Evolutionary conservation across 2,113 vertebrate genomes (phyloP).

Genomic region (Pangasianodon gigas): DNA sequence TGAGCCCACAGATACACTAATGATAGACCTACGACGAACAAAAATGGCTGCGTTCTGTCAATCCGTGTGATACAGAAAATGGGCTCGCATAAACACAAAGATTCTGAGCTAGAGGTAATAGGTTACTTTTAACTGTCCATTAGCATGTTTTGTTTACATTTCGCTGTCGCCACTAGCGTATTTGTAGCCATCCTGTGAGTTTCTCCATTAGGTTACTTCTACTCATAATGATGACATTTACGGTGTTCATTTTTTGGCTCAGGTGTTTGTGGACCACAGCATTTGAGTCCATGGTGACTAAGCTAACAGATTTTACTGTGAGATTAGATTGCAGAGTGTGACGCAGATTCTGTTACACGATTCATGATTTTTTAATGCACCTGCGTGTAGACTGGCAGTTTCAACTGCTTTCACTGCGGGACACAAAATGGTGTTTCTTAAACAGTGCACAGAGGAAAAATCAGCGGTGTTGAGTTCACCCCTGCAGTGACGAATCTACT

Average conservation of each 20-base stretch:
- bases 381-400: background rate
- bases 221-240: background rate
- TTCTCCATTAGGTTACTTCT: background rate
- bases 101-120: background rate
- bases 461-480: background rate
- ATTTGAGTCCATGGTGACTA: background rate
- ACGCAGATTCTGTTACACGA: background rate
- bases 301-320: background rate
- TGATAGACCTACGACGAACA: background rate
- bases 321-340: background rate
- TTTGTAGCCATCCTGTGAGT: background rate
- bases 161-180: background rate
- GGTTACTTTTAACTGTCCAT: background rate
- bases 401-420: background rate
- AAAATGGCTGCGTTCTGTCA: background rate
- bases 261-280: background rate
- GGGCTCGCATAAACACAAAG: background rate
- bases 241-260: background rate
- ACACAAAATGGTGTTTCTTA: background rate
- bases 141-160: background rate
- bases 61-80: background rate
- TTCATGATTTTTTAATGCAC: background rate
- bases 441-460: background rate
- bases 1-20: no score
- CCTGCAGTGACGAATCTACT: background rate